Base-by-base conservation (phyloP, 2,888 invertebrate species). In the Panzeria rudis region DNA sequence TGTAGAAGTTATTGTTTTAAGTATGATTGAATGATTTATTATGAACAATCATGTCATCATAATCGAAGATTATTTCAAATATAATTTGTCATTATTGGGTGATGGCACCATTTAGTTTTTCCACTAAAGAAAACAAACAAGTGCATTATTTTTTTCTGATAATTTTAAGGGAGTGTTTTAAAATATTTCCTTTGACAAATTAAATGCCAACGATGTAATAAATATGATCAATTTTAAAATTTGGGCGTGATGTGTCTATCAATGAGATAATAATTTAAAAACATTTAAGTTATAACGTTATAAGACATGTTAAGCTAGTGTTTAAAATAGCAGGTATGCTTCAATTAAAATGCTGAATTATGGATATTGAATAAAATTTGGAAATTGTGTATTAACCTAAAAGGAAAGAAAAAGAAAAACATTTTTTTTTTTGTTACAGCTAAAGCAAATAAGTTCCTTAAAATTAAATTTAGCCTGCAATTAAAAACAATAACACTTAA, bases 11-110 rank as follows among this genome's bases (percentile, higher is more conserved):
- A 35, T 68, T 50, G 38, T 47, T 68, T 61, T 25, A 41, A 47
- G 3, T n/a, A 38, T 29, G 61, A 75, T 62, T 69, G 64, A 64
- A 75, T 82, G 69, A 76, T 64, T 82, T 82, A 71, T 82, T 54
- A 71, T 50, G 35, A 62, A 62, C 62, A 71, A 82, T 29, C 54
- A 83, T 71, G 82, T 50, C 71, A 71, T 77, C n/a, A 13, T 44
- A 73, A 81, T 29, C 13, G 32, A 25, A 50, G 38, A 66, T 75
- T 6, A 38, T 76, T 69, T 47, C 20, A 54, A 32, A 3, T 61
- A 44, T 44, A 62, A 71, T 76, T 77, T 71, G 38, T 64, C 15
- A 59, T 3, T 47, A 52, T 44, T 44, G 52, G 23, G 1, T 69
- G 69, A 71, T 38, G 54, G 47, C 29, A 47, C 52, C 41, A 17